Evolutionary conservation across 2,888 invertebrate genomes (phyloP).

Genomic region (Melipona beecheii): DNA sequence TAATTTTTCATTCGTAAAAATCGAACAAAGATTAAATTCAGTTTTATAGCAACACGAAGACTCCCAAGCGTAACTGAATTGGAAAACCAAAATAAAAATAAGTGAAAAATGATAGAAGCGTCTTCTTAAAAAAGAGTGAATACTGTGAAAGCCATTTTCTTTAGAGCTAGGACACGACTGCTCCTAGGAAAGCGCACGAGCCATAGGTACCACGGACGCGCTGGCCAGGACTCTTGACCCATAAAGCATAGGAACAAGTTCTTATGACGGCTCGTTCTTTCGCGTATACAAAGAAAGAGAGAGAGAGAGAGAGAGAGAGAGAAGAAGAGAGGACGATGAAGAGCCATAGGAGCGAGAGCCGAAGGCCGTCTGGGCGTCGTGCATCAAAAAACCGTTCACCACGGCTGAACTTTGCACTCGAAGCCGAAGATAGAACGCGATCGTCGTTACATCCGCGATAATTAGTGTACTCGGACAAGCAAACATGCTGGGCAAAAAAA

Average conservation of each 20-base stretch:
- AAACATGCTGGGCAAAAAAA: not conserved
- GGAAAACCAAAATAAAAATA: too few species aligned
- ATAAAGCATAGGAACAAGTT: conserved; percentile 79
- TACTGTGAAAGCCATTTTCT: not conserved
- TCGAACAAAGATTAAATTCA: too few species aligned
- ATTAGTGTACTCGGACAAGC: conserved; percentile 41
- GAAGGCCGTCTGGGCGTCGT: conserved; percentile 42
- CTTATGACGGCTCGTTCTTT: conserved; percentile 65
- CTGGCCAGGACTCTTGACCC: conserved; percentile 71
- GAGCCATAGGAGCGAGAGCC: conserved; percentile 36
- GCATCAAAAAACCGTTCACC: conserved; percentile 54
- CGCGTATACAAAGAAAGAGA: not conserved
- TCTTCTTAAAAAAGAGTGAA: fast-evolving
- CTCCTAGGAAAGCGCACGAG: conserved; percentile 14
- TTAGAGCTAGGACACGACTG: conserved; percentile 12
- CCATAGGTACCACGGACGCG: conserved; percentile 34
- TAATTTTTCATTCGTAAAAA: too few species aligned
- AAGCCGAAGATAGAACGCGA: conserved; percentile 31
- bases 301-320: not conserved
- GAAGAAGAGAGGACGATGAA: not conserved
- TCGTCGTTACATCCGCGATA: conserved; percentile 39
- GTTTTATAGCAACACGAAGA: too few species aligned
- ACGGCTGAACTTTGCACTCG: conserved; percentile 51
- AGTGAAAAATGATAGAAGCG: not conserved
- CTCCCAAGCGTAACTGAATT: too few species aligned